Conservation (phyloP, 1,140 invertebrate species). For the Cotesia typhae region DNA sequence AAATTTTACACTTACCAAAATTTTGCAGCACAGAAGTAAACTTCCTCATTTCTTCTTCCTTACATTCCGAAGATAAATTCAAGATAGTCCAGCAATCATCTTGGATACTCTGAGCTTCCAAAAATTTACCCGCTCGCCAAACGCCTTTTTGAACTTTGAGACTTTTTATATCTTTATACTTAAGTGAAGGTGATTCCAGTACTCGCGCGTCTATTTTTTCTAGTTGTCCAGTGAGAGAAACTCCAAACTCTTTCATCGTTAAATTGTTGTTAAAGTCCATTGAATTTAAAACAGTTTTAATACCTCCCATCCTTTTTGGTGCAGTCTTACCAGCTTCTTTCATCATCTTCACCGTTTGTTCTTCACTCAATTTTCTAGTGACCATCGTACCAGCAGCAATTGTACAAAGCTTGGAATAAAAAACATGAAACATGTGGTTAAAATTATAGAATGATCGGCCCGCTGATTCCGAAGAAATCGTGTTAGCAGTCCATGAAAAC, state of each 20-base stretch:
- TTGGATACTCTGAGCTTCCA: constrained; percentile 39
- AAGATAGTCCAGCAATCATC: constrained; percentile 61
- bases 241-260: constrained; percentile 69
- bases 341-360: constrained; percentile 75
- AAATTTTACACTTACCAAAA: constrained; percentile 25
- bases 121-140: constrained; percentile 63
- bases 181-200: constrained; percentile 66
- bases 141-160: constrained; percentile 56
- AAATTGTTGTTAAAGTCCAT: constrained; percentile 61
- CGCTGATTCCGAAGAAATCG: too few species aligned
- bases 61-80: constrained; percentile 41
- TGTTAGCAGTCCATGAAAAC: too few species aligned
- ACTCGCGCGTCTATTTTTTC: constrained; percentile 68
- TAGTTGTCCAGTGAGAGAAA: constrained; percentile 67
- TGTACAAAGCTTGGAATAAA: constrained; percentile 63
- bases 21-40: constrained; percentile 29
- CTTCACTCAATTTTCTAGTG: constrained; percentile 66
- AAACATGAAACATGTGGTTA: constrained; percentile 3
- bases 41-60: constrained; percentile 40
- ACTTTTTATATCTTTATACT: constrained; percentile 56
- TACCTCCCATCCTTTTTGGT: constrained; percentile 69
- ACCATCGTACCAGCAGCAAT: constrained; percentile 70
- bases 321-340: constrained; percentile 70
- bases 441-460: too few species aligned
- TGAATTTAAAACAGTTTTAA: constrained; percentile 48